Conservation (phyloP, 35 echinoderm and acorn worm species). For the Apostichopus californicus region DNA sequence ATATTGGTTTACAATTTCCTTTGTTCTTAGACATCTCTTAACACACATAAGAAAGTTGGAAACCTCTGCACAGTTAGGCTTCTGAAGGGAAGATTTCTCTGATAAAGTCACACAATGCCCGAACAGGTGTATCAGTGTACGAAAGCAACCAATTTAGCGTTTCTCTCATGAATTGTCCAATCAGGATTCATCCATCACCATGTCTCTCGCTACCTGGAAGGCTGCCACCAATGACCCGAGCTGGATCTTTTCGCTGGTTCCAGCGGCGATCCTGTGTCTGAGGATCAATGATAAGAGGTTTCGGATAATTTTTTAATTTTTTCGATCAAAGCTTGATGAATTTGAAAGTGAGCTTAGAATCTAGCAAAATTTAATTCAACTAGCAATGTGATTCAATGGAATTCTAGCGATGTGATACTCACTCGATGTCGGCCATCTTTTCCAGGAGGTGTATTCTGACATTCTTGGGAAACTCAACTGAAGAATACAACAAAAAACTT, state of each 20-base stretch:
- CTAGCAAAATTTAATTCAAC: no score
- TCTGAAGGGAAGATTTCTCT: no score
- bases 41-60: no score
- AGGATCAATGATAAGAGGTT: neutral
- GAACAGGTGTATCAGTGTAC: no score
- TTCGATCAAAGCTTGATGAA: no score
- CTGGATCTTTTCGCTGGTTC: slow-evolving; percentile 95
- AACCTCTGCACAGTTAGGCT: no score
- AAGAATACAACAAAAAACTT: slow-evolving; percentile 35
- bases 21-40: no score
- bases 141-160: no score
- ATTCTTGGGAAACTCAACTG: slow-evolving; percentile 91
- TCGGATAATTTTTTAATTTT: neutral
- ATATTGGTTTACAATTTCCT: no score
- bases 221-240: slow-evolving; percentile 82
- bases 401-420: slow-evolving; percentile 36
- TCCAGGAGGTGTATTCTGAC: slow-evolving; percentile 78
- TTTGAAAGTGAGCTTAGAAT: no score
- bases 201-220: slow-evolving; percentile 94
- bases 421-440: slow-evolving; percentile 97
- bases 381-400: no score
- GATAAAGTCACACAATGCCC: no score
- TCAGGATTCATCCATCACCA: slow-evolving; percentile 74
- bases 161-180: neutral
- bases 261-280: slow-evolving; percentile 89